Conservation (phyloP, 2,888 invertebrate genomes). For the Leucoptera coffeella region DNA sequence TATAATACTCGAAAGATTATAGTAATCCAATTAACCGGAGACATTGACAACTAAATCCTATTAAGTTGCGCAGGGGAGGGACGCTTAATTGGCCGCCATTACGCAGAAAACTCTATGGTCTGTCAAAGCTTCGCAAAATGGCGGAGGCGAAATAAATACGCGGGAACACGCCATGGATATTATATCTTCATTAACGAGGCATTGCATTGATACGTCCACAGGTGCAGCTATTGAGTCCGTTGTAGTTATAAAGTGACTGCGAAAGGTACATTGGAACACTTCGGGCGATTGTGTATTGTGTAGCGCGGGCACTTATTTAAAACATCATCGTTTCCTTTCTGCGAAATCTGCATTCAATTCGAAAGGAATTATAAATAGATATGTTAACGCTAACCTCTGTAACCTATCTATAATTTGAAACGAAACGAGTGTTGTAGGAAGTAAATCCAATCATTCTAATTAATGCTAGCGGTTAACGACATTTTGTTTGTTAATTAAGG, state of each 20-base stretch:
- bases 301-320: too few relatives aligned
- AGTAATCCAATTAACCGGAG: slow-evolving; percentile 41
- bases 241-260: slow-evolving; percentile 34
- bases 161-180: slow-evolving; percentile 31
- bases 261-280: too few relatives aligned
- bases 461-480: slow-evolving; percentile 1
- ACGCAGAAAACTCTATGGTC: slow-evolving; percentile 33
- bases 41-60: slow-evolving; percentile 50
- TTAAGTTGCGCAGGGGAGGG: slow-evolving; percentile 28
- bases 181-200: slow-evolving; percentile 51
- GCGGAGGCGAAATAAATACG: slow-evolving; percentile 10
- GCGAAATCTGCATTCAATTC: too few relatives aligned
- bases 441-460: too few relatives aligned
- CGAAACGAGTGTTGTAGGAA: too few relatives aligned
- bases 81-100: slow-evolving; percentile 44
- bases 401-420: too few relatives aligned
- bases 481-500: too few relatives aligned
- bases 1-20: slow-evolving; percentile 25
- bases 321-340: too few relatives aligned
- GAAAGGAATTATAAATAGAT: too few relatives aligned
- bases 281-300: too few relatives aligned
- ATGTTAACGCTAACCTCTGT: too few relatives aligned
- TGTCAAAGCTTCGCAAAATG: slow-evolving; percentile 37
- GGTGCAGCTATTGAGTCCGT: slow-evolving; percentile 42
- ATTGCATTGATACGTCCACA: slow-evolving; percentile 45